A percentile compares a stretch with the other conserved stretches of the same genome.
Evolutionary conservation across 2,113 vertebrate species (phyloP).

Genomic region (Danionella cerebrum): DNA sequence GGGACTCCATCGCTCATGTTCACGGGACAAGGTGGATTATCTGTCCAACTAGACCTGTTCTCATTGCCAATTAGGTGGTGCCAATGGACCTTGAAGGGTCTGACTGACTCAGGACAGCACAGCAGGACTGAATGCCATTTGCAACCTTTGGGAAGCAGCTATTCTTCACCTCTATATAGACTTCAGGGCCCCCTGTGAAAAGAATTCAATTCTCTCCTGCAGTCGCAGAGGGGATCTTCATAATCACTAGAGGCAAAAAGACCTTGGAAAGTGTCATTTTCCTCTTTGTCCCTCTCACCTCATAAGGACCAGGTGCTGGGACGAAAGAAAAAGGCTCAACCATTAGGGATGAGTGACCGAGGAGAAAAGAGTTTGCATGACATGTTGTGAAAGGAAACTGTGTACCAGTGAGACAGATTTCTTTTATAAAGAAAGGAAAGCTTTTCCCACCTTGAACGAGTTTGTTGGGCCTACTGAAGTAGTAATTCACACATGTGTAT

Average conservation of each 20-base stretch:
- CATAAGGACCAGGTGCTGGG: constrained; percentile 22
- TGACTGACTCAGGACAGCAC: constrained; percentile 49
- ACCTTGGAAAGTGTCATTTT: constrained; percentile 37
- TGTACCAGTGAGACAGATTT: constrained; percentile 13
- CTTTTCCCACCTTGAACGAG: constrained; percentile 5
- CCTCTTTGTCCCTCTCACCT: constrained; percentile 13
- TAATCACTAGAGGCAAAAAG: constrained; percentile 38
- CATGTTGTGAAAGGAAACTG: constrained; percentile 12
- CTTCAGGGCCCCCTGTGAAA: constrained; percentile 14
- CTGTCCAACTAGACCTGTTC: constrained; percentile 29
- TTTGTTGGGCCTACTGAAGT: constrained; percentile 20
- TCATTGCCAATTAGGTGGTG: constrained; percentile 52
- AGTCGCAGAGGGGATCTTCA: constrained; percentile 23
- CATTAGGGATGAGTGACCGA: constrained; percentile 25
- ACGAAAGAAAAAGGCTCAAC: constrained; percentile 19
- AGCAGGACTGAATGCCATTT: constrained; percentile 30
- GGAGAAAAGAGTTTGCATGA: not conserved
- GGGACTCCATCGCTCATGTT: constrained; percentile 26
- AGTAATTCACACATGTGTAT: constrained; percentile 13
- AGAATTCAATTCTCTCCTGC: constrained; percentile 37
- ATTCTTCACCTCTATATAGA: constrained; percentile 5
- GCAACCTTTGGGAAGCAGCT: constrained; percentile 30
- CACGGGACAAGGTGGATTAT: constrained; percentile 36
- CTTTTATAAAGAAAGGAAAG: constrained; percentile 28
- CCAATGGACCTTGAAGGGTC: constrained; percentile 39